These are phyloP conservation scores for Quadroppia sp. DNA, from an alignment of 2,888 invertebrate genomes.

Conservation along the genomic window DNA sequence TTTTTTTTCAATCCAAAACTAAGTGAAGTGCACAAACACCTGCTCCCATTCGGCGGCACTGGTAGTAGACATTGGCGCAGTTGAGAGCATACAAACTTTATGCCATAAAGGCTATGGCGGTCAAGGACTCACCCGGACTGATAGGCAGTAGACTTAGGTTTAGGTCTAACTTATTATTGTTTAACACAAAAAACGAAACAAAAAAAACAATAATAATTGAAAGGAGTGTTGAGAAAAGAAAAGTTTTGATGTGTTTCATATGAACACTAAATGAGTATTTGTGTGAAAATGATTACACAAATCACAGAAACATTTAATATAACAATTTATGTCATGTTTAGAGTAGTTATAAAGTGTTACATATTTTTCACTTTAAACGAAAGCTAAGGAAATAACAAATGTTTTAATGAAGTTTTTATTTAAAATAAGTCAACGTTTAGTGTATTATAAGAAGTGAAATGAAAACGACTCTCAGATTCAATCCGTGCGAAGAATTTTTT, in stretches of 20 bases:
- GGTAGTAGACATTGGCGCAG: background rate
- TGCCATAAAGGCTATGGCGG: conserved; percentile 16
- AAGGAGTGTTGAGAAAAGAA: no score
- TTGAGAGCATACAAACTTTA: background rate
- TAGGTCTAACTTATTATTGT: background rate
- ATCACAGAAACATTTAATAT: no score
- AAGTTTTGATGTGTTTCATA: no score
- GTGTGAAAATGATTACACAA: no score
- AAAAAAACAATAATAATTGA: no score
- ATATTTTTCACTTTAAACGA: no score
- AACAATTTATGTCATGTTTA: no score
- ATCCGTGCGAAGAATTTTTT: no score
- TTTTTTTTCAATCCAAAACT: background rate
- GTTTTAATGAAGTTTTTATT: background rate
- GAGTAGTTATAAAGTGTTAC: no score
- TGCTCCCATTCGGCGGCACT: background rate
- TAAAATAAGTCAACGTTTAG: background rate
- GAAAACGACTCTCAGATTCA: background rate
- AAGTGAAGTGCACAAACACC: background rate
- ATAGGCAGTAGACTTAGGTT: background rate
- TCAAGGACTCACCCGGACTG: background rate
- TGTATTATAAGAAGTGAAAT: background rate
- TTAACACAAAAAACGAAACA: no score
- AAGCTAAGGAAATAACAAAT: no score
- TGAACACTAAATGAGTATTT: no score